Percentiles rank a stretch among this genome's conserved stretches.
Conservation (phyloP, 2,113 vertebrate species). For the Galemys pyrenaicus region DNA sequence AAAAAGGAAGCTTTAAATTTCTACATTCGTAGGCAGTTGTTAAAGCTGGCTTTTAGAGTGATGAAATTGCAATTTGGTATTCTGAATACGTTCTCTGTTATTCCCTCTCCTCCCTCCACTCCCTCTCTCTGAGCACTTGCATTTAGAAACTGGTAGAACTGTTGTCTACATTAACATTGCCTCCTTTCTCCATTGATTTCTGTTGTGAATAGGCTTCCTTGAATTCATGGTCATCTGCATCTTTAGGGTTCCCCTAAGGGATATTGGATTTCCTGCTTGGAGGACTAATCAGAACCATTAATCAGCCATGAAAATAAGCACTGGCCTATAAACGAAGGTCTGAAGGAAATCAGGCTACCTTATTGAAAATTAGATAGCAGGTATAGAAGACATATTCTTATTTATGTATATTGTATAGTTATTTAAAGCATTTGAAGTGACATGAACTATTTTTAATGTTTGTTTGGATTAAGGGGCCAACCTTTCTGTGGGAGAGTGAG, state of each 20-base stretch:
- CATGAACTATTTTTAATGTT: conserved; percentile 24
- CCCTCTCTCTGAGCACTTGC: conserved; percentile 64
- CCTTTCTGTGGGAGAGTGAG: not conserved
- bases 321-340: conserved; percentile 58
- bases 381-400: conserved; percentile 51
- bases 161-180: conserved; percentile 79
- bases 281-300: conserved; percentile 81
- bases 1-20: conserved; percentile 79
- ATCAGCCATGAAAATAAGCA: conserved; percentile 76
- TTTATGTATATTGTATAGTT: not conserved
- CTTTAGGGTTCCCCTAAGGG: conserved; percentile 81
- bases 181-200: conserved; percentile 82
- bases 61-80: conserved; percentile 59
- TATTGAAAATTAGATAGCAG: conserved; percentile 66
- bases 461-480: not conserved
- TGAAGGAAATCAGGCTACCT: conserved; percentile 62
- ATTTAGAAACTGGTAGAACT: conserved; percentile 76
- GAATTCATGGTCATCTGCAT: conserved; percentile 79
- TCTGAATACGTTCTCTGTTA: conserved; percentile 81
- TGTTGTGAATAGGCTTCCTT: conserved; percentile 80
- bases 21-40: conserved; percentile 68
- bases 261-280: conserved; percentile 81
- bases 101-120: conserved; percentile 40
- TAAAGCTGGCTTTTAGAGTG: conserved; percentile 71
- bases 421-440: not conserved